Conservation (phyloP, 2,797 vertebrate genomes). For the Fundulus diaphanus region DNA sequence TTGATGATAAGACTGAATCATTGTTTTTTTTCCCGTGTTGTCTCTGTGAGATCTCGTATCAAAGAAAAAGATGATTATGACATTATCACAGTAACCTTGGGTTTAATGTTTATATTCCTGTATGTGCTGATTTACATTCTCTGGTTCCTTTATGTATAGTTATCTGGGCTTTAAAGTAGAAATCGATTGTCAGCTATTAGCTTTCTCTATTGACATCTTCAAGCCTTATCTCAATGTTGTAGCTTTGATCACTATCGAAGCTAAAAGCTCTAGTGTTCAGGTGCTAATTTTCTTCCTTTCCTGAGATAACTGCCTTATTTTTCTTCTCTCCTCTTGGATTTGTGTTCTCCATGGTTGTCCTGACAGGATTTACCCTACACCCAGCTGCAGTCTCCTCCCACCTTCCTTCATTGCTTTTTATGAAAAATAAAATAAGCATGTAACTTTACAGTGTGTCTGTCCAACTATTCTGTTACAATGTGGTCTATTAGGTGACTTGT, state of each 20-base stretch:
- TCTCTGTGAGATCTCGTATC: background rate
- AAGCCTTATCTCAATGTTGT: conserved; percentile 55
- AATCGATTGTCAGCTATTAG: conserved; percentile 70
- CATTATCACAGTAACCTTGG: conserved; percentile 34
- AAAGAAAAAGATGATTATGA: background rate
- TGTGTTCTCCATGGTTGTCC: conserved; percentile 16
- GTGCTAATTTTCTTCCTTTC: conserved; percentile 44
- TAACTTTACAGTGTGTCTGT: background rate
- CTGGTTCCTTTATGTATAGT: conserved; percentile 35
- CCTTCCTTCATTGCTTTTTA: background rate
- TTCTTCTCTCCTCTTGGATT: conserved; percentile 24
- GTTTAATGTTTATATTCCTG: conserved; percentile 39
- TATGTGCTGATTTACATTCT: conserved; percentile 43
- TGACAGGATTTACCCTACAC: conserved; percentile 17
- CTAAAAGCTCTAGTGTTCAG: conserved; percentile 29
- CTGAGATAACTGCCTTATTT: conserved; percentile 21
- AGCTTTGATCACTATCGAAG: conserved; percentile 55
- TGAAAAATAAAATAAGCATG: conserved; percentile 11
- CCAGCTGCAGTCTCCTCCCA: background rate
- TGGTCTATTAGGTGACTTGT: background rate
- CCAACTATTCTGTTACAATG: background rate
- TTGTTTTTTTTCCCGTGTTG: background rate
- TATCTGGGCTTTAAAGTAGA: conserved; percentile 54
- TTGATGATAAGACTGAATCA: background rate
- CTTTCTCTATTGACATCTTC: conserved; percentile 66